phyloP scores from a whole-genome alignment of 2,888 invertebrate species.

The Troilus luridus region DNA sequence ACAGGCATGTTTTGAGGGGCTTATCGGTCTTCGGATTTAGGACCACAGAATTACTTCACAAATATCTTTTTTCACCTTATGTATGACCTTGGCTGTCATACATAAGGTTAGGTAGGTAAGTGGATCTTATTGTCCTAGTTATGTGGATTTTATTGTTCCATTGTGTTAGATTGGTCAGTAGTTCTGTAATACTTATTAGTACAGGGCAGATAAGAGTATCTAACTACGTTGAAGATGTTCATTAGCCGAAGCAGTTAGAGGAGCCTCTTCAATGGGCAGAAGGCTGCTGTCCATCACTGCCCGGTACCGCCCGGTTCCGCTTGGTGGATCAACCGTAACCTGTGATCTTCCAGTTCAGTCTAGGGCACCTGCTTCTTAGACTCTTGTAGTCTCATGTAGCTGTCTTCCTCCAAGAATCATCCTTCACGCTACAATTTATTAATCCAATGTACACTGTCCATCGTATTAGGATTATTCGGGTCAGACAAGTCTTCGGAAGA shows the following conservation, averaged over 20 bases:
- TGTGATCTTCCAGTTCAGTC: not conserved
- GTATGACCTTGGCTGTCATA: too few species aligned
- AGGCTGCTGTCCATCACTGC: not conserved
- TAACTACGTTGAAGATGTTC: not conserved
- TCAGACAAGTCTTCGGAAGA: too few species aligned
- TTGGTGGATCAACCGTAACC: not conserved
- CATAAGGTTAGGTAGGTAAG: too few species aligned
- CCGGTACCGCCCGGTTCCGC: not conserved
- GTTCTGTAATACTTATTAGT: not conserved
- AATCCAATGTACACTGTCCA: too few species aligned
- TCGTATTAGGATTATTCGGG: too few species aligned
- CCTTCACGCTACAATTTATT: not conserved
- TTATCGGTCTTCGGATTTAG: too few species aligned
- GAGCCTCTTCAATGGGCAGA: conserved; percentile 9
- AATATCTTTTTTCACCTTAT: too few species aligned
- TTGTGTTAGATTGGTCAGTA: too few species aligned
- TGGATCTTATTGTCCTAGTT: too few species aligned
- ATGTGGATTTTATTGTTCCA: too few species aligned
- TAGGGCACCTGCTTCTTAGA: not conserved
- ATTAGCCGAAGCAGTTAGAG: not conserved
- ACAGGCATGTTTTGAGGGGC: too few species aligned
- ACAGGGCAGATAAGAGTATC: not conserved
- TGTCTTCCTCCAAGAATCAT: not conserved
- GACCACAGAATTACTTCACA: too few species aligned
- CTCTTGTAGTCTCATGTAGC: not conserved